These are phyloP conservation scores for Catocala fraxini DNA, from an alignment of 2,888 invertebrate genomes.

Conservation along the genomic window DNA sequence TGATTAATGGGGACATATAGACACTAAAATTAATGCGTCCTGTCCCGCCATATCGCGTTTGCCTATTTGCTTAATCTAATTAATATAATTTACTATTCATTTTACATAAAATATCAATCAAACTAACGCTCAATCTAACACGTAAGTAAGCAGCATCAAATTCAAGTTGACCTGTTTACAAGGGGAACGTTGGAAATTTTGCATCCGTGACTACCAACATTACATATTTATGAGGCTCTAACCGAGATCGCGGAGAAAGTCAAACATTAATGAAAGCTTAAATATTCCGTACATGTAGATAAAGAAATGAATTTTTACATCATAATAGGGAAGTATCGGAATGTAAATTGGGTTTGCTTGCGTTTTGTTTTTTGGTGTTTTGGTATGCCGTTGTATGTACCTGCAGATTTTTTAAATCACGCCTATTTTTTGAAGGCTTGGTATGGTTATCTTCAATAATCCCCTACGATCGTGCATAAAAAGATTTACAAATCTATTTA, in stretches of 20 bases:
- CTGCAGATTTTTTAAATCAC: too few species aligned
- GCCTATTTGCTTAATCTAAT: too few species aligned
- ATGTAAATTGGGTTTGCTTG: constrained; percentile 71
- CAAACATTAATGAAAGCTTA: constrained; percentile 85
- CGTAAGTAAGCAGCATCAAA: constrained; percentile 68
- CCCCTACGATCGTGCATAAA: too few species aligned
- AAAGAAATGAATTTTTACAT: constrained; percentile 82
- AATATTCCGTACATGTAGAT: constrained; percentile 84
- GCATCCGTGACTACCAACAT: constrained; percentile 73
- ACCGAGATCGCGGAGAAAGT: constrained; percentile 80
- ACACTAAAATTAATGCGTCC: too few species aligned
- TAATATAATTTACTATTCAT: too few species aligned
- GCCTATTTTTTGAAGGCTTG: too few species aligned
- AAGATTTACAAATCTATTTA: too few species aligned
- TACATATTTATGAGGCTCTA: constrained; percentile 85
- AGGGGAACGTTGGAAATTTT: constrained; percentile 69
- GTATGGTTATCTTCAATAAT: too few species aligned
- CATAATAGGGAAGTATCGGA: constrained; percentile 68
- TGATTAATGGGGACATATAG: too few species aligned
- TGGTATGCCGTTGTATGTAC: neutral
- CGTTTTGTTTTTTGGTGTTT: constrained; percentile 18
- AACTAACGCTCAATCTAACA: constrained; percentile 54
- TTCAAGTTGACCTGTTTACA: constrained; percentile 77
- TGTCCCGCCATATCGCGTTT: too few species aligned
- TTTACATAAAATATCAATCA: constrained; percentile 33